These are phyloP conservation scores for Branchellion lobata DNA, from an alignment of 2,888 invertebrate genomes.

Conservation along the genomic window DNA sequence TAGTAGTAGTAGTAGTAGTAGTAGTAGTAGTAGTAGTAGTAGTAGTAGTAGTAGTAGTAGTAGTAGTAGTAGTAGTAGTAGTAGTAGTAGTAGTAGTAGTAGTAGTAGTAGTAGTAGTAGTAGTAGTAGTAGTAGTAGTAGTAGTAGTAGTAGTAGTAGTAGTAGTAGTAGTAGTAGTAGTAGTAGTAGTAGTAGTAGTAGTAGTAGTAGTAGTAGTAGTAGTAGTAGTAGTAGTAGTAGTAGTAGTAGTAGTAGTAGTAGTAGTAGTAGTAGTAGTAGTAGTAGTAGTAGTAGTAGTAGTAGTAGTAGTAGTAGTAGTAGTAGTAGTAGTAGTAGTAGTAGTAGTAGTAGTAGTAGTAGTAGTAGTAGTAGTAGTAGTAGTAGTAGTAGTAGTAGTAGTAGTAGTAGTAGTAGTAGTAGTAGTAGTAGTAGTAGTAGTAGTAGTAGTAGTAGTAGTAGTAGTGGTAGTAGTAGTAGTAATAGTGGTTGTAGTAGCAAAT, in stretches of 20 bases:
- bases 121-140: too few relatives aligned
- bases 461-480: neutral
- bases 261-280: neutral
- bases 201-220: neutral
- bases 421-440: constrained; percentile 21
- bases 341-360: neutral
- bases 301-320: neutral
- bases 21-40: constrained; percentile 22
- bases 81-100: constrained; percentile 19
- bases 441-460: constrained; percentile 12
- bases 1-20: constrained; percentile 21
- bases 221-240: neutral
- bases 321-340: constrained; percentile 16
- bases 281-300: neutral
- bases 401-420: constrained; percentile 21
- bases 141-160: neutral
- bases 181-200: neutral
- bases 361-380: neutral
- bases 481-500: too few relatives aligned
- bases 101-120: constrained; percentile 22
- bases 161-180: neutral
- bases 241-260: neutral
- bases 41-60: constrained; percentile 22
- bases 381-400: neutral
- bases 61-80: constrained; percentile 27